phyloP scores from a whole-genome alignment of 2,113 vertebrate genomes.

The Morphnarchus princeps region DNA sequence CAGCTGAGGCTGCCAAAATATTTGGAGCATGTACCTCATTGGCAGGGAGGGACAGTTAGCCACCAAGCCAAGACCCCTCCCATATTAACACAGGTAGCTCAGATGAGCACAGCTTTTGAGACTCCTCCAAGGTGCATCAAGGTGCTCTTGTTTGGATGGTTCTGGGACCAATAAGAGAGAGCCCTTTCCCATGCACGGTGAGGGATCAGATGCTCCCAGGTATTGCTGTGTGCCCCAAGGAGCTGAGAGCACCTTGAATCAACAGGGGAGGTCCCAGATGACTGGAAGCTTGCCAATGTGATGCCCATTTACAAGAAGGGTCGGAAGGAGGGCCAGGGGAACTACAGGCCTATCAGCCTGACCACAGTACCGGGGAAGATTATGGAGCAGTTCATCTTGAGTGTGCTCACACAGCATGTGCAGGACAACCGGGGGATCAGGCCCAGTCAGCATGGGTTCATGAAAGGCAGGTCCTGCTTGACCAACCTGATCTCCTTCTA shows the following conservation, averaged over 20 bases:
- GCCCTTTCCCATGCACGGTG: background rate
- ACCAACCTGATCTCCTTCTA: too few species aligned
- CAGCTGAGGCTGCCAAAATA: background rate
- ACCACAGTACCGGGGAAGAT: too few species aligned
- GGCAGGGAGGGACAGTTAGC: background rate
- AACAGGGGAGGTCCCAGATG: too few species aligned
- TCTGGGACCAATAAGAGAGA: background rate
- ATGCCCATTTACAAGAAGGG: too few species aligned
- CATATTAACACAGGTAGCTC: background rate
- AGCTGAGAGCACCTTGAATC: background rate
- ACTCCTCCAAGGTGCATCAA: background rate
- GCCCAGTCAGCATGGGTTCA: background rate
- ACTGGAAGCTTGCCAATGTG: too few species aligned
- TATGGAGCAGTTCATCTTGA: too few species aligned
- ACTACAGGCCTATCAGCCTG: too few species aligned
- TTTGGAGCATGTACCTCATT: background rate
- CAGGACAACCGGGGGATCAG: too few species aligned
- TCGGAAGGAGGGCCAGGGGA: too few species aligned
- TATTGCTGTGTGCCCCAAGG: background rate
- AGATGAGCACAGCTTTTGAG: background rate
- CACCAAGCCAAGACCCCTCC: background rate
- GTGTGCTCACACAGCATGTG: too few species aligned
- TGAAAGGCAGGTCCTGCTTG: background rate
- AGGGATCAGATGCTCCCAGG: background rate
- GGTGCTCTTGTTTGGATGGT: accelerated